Evolutionary conservation across 2,113 vertebrate species (phyloP).

Genomic region (Oophaga pumilio): DNA sequence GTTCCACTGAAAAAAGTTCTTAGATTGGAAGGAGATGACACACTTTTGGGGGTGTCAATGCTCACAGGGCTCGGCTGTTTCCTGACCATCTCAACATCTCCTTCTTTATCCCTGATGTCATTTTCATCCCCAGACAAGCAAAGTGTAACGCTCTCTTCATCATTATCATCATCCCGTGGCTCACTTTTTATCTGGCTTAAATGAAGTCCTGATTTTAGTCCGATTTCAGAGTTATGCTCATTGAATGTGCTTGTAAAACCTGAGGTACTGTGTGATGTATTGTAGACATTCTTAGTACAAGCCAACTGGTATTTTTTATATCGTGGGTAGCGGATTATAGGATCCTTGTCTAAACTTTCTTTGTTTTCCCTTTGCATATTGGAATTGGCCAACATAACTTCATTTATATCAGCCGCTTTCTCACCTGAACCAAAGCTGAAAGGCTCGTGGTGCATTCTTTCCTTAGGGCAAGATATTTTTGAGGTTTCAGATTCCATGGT

Average conservation of each 20-base stretch:
- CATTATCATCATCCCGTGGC: constrained; percentile 82
- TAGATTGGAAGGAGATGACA: constrained; percentile 86
- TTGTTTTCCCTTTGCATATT: constrained; percentile 74
- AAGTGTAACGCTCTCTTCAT: constrained; percentile 83
- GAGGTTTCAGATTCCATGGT: constrained; percentile 81
- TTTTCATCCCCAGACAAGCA: constrained; percentile 91
- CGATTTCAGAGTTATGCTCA: constrained; percentile 75
- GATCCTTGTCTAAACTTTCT: constrained; percentile 82
- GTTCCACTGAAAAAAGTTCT: constrained; percentile 84
- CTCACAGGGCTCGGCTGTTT: constrained; percentile 79
- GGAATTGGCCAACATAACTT: constrained; percentile 72
- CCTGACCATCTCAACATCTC: constrained; percentile 84
- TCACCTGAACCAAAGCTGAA: constrained; percentile 73
- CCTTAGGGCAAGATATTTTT: constrained; percentile 79
- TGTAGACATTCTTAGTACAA: constrained; percentile 97
- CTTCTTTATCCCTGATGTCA: constrained; percentile 82
- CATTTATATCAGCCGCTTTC: constrained; percentile 76
- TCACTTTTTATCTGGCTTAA: constrained; percentile 88
- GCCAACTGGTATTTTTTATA: constrained; percentile 99
- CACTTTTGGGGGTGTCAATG: constrained; percentile 77
- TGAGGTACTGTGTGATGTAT: constrained; percentile 96
- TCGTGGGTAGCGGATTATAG: constrained; percentile 88
- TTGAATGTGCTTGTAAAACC: constrained; percentile 96
- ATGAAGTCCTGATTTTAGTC: constrained; percentile 77
- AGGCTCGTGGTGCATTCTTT: constrained; percentile 75